phyloP scores from a whole-genome alignment of 2,797 vertebrate genomes.

The Lacerta bilineata region DNA sequence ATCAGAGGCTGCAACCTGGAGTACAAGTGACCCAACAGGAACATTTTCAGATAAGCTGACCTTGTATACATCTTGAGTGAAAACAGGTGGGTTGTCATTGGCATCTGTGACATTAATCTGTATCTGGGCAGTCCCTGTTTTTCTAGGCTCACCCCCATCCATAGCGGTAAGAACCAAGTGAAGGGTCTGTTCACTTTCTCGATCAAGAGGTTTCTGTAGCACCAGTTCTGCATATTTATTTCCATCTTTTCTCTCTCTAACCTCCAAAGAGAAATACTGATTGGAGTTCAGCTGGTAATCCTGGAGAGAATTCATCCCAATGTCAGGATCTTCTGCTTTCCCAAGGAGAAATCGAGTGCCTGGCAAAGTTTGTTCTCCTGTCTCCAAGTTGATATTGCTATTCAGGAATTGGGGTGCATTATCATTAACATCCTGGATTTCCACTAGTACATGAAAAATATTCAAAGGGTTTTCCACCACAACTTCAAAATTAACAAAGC shows the following conservation, averaged over 20 bases:
- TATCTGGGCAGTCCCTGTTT: constrained; percentile 79
- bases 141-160: constrained; percentile 84
- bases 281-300: constrained; percentile 74
- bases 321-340: constrained; percentile 75
- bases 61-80: constrained; percentile 73
- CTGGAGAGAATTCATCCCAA: constrained; percentile 75
- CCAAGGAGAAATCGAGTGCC: constrained; percentile 75
- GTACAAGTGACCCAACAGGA: constrained; percentile 70
- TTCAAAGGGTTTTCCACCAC: constrained; percentile 84
- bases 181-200: constrained; percentile 61
- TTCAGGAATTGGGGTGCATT: constrained; percentile 76
- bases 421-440: constrained; percentile 80
- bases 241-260: constrained; percentile 70
- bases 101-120: constrained; percentile 74
- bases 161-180: constrained; percentile 77
- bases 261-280: constrained; percentile 74
- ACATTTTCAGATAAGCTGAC: constrained; percentile 75
- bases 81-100: constrained; percentile 83
- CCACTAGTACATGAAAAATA: constrained; percentile 77
- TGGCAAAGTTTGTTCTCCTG: constrained; percentile 60
- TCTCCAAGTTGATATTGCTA: constrained; percentile 74
- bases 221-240: constrained; percentile 78
- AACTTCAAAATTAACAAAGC: constrained; percentile 83
- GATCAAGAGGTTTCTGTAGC: constrained; percentile 63
- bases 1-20: constrained; percentile 78